Evolutionary conservation across 2,888 invertebrate species (phyloP).

Genomic region (Didymodactylos carnosus): DNA sequence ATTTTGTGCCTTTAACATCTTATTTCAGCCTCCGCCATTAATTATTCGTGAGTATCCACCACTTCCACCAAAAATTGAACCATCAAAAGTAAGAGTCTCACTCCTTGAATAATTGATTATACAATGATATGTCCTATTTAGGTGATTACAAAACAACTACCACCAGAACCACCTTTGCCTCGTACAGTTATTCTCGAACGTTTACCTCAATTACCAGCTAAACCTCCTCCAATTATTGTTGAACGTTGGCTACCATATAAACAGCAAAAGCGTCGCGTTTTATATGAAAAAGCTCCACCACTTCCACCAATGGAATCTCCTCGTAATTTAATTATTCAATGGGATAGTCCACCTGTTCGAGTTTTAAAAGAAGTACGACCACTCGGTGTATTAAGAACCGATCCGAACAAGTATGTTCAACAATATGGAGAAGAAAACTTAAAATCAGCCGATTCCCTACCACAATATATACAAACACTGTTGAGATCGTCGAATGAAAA

Average conservation of each 20-base stretch:
- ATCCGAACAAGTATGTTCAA: too few relatives aligned
- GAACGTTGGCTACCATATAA: neutral
- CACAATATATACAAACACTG: too few relatives aligned
- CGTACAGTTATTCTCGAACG: neutral
- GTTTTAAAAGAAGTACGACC: neutral
- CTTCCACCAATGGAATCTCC: neutral
- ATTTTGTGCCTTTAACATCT: too few relatives aligned
- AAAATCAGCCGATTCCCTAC: too few relatives aligned
- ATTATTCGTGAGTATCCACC: neutral
- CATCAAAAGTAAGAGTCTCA: neutral
- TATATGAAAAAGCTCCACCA: neutral
- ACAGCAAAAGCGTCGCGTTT: neutral
- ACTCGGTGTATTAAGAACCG: neutral
- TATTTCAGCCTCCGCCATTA: neutral
- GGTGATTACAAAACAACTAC: neutral
- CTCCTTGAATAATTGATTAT: neutral
- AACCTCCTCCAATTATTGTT: neutral
- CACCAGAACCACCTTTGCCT: neutral
- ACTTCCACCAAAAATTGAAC: neutral
- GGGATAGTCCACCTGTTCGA: neutral
- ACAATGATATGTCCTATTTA: neutral
- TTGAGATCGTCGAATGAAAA: too few relatives aligned
- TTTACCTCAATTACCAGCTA: neutral
- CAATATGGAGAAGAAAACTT: too few relatives aligned
- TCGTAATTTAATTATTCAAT: neutral